These are phyloP conservation scores for Manduca sexta DNA, from an alignment of 1,140 invertebrate genomes.

Conservation along the genomic window DNA sequence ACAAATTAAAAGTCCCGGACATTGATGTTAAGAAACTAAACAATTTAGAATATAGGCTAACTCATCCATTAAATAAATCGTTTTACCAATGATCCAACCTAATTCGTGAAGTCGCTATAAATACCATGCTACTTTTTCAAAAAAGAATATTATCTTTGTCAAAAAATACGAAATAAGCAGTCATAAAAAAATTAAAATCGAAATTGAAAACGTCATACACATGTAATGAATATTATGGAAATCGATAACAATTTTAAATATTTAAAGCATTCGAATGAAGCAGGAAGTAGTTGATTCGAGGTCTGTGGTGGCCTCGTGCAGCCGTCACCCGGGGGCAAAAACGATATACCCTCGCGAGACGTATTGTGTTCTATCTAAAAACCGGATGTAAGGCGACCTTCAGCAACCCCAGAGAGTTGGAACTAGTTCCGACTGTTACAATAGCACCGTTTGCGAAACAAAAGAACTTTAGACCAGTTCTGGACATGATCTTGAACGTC, in stretches of 20 bases:
- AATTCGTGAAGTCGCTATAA: no score
- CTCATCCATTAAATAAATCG: no score
- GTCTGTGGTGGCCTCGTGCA: constrained; percentile 18
- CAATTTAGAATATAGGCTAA: no score
- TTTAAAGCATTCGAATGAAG: background rate
- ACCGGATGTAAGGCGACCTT: constrained; percentile 26
- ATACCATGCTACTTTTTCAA: no score
- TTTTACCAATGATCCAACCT: no score
- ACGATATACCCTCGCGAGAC: constrained; percentile 19
- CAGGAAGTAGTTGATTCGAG: constrained; percentile 23
- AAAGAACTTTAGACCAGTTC: background rate
- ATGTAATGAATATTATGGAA: background rate
- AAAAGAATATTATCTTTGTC: no score
- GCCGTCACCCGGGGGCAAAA: constrained; percentile 19
- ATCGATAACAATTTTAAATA: background rate
- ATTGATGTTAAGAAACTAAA: no score
- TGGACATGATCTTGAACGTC: background rate
- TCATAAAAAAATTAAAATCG: background rate
- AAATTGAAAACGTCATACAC: background rate
- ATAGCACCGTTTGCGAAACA: constrained; percentile 14
- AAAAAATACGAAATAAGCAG: no score
- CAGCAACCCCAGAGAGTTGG: constrained; percentile 19
- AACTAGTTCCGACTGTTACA: constrained; percentile 29
- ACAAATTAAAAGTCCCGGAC: no score
- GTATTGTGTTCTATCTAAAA: constrained; percentile 17